Percentiles rank a stretch among this genome's conserved stretches.
Conservation (phyloP, 2,888 invertebrate species). For the Pseudeuparius sepicola region DNA sequence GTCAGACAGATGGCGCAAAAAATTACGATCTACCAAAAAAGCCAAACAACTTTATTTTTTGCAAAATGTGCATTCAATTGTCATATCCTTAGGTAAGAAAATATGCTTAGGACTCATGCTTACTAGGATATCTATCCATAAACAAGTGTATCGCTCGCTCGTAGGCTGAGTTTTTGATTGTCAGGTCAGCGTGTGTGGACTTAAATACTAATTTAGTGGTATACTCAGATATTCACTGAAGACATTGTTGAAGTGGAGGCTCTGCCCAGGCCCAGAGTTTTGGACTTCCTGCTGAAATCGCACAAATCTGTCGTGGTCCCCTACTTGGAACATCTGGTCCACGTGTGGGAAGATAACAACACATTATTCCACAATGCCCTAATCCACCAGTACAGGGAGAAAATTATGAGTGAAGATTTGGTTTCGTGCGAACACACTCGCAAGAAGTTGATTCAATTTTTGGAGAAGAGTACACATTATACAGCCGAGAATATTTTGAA, state of each 20-base stretch:
- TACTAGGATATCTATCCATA: too few relatives aligned
- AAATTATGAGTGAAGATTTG: slow-evolving; percentile 40
- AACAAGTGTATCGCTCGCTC: too few relatives aligned
- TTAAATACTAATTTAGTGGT: too few relatives aligned
- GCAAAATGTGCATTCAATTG: too few relatives aligned
- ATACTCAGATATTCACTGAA: slow-evolving; percentile 81
- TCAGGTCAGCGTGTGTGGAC: too few relatives aligned
- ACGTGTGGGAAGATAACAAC: slow-evolving; percentile 78
- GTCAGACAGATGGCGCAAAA: too few relatives aligned
- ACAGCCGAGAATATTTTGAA: slow-evolving; percentile 78
- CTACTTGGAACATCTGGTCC: slow-evolving; percentile 90
- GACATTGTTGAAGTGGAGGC: slow-evolving; percentile 80
- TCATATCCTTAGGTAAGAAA: too few relatives aligned
- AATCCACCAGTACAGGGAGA: slow-evolving; percentile 80
- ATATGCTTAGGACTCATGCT: too few relatives aligned
- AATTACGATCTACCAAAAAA: too few relatives aligned
- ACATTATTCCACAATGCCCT: slow-evolving; percentile 84
- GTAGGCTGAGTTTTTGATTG: too few relatives aligned
- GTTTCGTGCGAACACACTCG: slow-evolving; percentile 46
- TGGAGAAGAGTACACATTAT: slow-evolving; percentile 72
- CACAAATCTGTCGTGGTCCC: slow-evolving; percentile 77
- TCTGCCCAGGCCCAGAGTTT: slow-evolving; percentile 76
- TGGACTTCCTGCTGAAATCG: slow-evolving; percentile 78
- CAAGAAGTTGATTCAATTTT: slow-evolving; percentile 62
- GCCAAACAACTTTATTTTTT: too few relatives aligned